Conservation (phyloP, 2,888 invertebrate species). For the Callimorpha dominula region DNA sequence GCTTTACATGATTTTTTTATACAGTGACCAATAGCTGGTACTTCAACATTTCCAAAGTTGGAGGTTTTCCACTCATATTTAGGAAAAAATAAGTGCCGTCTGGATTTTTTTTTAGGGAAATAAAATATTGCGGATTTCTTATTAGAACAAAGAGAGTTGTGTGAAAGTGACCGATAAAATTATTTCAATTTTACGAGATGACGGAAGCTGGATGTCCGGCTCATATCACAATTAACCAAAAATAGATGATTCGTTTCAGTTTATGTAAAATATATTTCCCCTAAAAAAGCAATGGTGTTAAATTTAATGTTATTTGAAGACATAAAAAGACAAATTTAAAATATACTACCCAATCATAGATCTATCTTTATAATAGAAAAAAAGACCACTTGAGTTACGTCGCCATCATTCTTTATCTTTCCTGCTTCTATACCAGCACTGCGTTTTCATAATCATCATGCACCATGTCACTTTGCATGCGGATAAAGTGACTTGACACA, state of each 20-base stretch:
- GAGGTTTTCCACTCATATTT: background rate
- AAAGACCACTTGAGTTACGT: constrained; percentile 60
- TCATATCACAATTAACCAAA: too few species aligned
- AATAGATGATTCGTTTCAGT: background rate
- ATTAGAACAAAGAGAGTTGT: background rate
- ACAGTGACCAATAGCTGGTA: background rate
- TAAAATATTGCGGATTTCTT: background rate
- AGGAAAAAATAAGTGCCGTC: background rate
- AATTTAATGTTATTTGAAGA: background rate
- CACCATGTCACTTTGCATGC: constrained; percentile 56
- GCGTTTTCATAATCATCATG: constrained; percentile 83
- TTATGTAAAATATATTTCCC: background rate
- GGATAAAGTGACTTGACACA: constrained; percentile 13
- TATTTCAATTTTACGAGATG: background rate
- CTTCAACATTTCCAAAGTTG: background rate
- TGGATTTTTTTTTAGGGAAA: background rate
- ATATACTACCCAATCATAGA: background rate
- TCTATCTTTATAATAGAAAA: background rate
- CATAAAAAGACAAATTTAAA: too few species aligned
- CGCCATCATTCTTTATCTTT: constrained; percentile 50
- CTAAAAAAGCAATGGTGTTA: background rate
- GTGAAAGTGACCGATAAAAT: background rate
- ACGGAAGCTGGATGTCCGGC: background rate
- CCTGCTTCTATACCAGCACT: constrained; percentile 67
- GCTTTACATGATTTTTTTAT: background rate